Conservation (phyloP, 2,888 invertebrate genomes). For the Drosophila pseudotalamancana region DNA sequence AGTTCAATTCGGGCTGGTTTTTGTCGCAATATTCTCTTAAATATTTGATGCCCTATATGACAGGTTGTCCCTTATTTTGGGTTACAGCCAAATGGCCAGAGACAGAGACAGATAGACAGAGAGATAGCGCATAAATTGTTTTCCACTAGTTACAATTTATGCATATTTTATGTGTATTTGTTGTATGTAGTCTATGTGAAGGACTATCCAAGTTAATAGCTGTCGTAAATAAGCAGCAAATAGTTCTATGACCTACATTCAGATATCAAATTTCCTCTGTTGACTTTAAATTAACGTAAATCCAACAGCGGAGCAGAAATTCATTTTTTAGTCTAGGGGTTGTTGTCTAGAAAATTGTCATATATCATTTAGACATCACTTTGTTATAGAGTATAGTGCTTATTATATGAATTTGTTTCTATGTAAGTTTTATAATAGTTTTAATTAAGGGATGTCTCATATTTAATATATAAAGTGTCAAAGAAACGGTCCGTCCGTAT, state of each 20-base stretch:
- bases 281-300: too few relatives aligned
- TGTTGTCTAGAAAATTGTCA: too few relatives aligned
- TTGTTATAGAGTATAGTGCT: too few relatives aligned
- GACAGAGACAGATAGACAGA: not conserved
- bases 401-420: too few relatives aligned
- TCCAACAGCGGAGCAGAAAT: too few relatives aligned
- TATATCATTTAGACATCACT: too few relatives aligned
- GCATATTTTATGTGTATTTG: constrained; percentile 2
- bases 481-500: too few relatives aligned
- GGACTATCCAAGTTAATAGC: not conserved
- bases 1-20: constrained; percentile 49
- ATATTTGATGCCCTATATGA: constrained; percentile 55
- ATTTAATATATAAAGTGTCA: too few relatives aligned
- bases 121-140: constrained; percentile 1
- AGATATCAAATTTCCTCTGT: too few relatives aligned
- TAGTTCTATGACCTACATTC: not conserved
- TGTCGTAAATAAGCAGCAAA: not conserved
- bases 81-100: not conserved
- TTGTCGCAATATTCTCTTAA: constrained; percentile 61
- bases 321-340: too few relatives aligned
- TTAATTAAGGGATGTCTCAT: too few relatives aligned
- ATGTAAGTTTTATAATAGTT: too few relatives aligned
- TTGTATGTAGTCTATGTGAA: not conserved
- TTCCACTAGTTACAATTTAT: constrained; percentile 15
- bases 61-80: constrained; percentile 1